These are phyloP conservation scores for Tamias sibiricus DNA, from an alignment of 2,113 vertebrate genomes.

Conservation along the genomic window DNA sequence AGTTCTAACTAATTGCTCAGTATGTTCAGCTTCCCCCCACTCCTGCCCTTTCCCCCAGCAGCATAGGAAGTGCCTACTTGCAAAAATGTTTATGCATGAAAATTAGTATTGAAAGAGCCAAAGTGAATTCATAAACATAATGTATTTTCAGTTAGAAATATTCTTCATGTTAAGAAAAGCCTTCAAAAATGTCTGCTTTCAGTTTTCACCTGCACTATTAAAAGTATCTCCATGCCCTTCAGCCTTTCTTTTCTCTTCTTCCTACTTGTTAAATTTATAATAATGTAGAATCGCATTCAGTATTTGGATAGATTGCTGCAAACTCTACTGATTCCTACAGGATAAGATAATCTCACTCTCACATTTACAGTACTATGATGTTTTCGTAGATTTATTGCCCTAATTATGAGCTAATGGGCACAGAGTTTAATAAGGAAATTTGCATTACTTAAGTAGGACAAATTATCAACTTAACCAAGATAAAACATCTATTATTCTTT, in stretches of 20 bases:
- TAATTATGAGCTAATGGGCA: conserved; percentile 75
- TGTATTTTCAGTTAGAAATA: background rate
- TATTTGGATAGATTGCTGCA: conserved; percentile 43
- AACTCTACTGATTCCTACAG: background rate
- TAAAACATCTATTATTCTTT: conserved; percentile 43
- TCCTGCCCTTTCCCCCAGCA: background rate
- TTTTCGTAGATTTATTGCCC: conserved; percentile 73
- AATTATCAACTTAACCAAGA: conserved; percentile 63
- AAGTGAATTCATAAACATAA: background rate
- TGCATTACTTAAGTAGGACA: conserved; percentile 70
- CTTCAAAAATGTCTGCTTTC: background rate
- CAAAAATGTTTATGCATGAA: conserved; percentile 10
- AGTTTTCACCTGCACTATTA: background rate
- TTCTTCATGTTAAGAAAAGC: conserved; percentile 12
- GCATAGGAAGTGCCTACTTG: background rate
- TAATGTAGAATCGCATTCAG: background rate
- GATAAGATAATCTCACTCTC: conserved; percentile 10
- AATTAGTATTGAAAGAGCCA: background rate
- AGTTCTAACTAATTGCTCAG: conserved; percentile 48
- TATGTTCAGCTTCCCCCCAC: background rate
- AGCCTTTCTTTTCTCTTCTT: background rate
- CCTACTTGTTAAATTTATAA: conserved; percentile 36
- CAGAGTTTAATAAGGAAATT: conserved; percentile 67
- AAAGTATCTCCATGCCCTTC: background rate
- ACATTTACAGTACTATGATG: conserved; percentile 14